Conservation (phyloP, 2,113 vertebrate genomes). For the Anthoscopus minutus region DNA sequence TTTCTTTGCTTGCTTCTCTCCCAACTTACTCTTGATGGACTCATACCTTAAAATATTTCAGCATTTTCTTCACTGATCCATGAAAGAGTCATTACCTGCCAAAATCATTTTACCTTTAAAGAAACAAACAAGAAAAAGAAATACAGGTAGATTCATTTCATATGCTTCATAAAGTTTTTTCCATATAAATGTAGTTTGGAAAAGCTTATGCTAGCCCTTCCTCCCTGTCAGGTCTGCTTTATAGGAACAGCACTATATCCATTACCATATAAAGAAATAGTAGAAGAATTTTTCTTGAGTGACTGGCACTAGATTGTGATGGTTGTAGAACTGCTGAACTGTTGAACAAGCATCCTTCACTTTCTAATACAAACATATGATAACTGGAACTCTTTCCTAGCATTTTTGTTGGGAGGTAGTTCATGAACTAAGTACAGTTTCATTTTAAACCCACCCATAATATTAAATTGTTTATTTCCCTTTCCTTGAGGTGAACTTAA, state of each 20-base stretch:
- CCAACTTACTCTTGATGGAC: neutral
- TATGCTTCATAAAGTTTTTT: neutral
- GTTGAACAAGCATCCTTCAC: neutral
- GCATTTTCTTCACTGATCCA: neutral
- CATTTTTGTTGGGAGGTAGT: neutral
- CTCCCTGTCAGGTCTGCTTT: neutral
- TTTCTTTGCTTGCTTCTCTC: neutral
- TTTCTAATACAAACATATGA: neutral
- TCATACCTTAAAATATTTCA: neutral
- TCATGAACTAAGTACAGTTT: neutral
- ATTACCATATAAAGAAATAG: neutral
- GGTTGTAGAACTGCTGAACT: neutral
- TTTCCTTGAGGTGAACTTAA: neutral
- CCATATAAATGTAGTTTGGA: neutral
- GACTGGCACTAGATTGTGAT: neutral
- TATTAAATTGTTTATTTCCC: neutral
- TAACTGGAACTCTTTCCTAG: neutral
- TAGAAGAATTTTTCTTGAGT: neutral
- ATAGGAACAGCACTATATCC: neutral
- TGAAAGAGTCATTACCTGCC: neutral
- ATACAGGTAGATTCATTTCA: neutral
- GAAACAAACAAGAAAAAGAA: neutral
- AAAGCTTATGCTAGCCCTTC: neutral
- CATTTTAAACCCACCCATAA: neutral
- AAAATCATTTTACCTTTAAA: neutral